A percentile compares a stretch with the other conserved stretches of the same genome.
Conservation (phyloP, 2,888 invertebrate genomes). For the Conistra vaccinii region DNA sequence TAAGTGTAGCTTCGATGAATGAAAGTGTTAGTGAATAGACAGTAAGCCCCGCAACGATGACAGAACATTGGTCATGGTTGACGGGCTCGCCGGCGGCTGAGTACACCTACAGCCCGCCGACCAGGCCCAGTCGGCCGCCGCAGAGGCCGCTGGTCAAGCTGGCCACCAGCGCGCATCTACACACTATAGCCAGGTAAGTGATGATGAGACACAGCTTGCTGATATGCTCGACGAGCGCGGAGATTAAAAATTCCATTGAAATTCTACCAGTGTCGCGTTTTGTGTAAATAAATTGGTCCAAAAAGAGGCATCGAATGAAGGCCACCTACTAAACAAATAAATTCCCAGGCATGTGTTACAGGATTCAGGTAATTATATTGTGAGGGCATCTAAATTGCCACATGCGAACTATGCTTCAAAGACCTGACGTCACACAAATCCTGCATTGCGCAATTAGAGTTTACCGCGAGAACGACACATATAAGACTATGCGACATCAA, state of each 20-base stretch:
- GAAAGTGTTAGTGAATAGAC: conserved; percentile 40
- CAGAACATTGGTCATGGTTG: conserved; percentile 89
- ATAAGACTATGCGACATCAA: too few relatives aligned
- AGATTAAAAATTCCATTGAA: neutral
- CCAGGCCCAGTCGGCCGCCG: conserved; percentile 83
- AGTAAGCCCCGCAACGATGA: conserved; percentile 70
- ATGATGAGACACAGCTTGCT: conserved; percentile 18
- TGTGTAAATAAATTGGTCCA: neutral
- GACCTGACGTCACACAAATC: too few relatives aligned
- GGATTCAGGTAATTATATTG: too few relatives aligned
- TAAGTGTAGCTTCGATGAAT: conserved; percentile 12
- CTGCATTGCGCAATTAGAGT: too few relatives aligned
- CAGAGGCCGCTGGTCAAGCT: conserved; percentile 87
- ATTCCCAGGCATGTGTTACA: too few relatives aligned
- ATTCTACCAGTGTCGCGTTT: too few relatives aligned
- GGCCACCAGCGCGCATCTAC: conserved; percentile 86
- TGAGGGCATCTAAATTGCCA: too few relatives aligned
- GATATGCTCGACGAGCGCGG: neutral
- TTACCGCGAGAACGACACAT: too few relatives aligned
- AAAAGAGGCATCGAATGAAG: too few relatives aligned
- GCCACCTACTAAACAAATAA: too few relatives aligned
- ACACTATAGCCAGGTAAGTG: conserved; percentile 85
- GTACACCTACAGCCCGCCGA: conserved; percentile 88
- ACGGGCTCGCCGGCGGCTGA: conserved; percentile 82
- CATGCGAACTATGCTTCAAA: too few relatives aligned